Evolutionary conservation across 2,113 vertebrate species (phyloP).

Genomic region (Marcusenius ussheri): DNA sequence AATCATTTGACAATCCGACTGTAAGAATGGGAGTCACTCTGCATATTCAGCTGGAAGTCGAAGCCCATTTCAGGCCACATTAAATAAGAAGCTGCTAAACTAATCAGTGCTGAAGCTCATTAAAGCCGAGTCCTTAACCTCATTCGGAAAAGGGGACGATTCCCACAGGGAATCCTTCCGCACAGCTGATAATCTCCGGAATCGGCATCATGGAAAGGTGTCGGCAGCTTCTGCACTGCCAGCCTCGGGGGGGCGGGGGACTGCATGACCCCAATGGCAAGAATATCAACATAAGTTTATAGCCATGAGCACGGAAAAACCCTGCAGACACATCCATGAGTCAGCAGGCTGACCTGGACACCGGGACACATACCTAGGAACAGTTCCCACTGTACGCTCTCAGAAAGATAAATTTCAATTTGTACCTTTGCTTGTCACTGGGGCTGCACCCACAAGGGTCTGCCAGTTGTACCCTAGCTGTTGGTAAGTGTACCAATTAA

Average conservation of each 20-base stretch:
- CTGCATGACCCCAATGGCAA: background rate
- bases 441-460: too few species aligned
- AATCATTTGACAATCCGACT: background rate
- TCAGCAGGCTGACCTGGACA: background rate
- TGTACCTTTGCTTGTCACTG: too few species aligned
- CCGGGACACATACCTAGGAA: background rate
- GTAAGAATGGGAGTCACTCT: background rate
- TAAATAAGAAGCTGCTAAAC: constrained; percentile 1
- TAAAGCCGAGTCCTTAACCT: background rate
- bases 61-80: background rate
- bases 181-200: background rate
- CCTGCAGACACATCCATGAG: background rate
- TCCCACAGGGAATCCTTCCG: background rate
- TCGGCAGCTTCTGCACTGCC: background rate
- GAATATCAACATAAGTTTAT: background rate
- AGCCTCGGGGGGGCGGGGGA: background rate
- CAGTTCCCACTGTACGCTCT: background rate
- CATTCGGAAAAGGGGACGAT: background rate
- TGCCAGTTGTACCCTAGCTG: too few species aligned
- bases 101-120: constrained; percentile 15
- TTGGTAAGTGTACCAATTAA: too few species aligned
- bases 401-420: too few species aligned
- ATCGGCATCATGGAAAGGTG: background rate
- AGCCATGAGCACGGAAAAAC: background rate
- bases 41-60: background rate